phyloP scores from a whole-genome alignment of 2,888 invertebrate species.

The Callinectes sapidus region DNA sequence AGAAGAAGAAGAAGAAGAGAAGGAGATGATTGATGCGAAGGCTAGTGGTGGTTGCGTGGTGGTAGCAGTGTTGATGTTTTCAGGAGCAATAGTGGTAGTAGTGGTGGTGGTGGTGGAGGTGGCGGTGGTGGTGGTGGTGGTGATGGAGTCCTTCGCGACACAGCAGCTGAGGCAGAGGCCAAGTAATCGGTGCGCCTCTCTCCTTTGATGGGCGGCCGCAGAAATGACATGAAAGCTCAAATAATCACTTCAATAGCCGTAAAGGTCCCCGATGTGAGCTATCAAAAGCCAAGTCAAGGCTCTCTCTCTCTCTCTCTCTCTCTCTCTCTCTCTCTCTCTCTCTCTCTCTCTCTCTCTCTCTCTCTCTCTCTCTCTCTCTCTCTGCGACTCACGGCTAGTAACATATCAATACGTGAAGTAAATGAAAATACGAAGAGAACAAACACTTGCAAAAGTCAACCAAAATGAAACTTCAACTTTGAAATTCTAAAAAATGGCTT shows the following conservation, averaged over 20 bases:
- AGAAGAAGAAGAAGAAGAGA: too few relatives aligned
- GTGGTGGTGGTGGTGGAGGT: too few relatives aligned
- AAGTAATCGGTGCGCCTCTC: background rate
- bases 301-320: background rate
- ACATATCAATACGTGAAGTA: too few relatives aligned
- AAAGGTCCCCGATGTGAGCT: background rate
- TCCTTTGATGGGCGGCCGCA: background rate
- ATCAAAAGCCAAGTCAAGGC: background rate
- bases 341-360: background rate
- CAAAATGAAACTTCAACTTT: too few relatives aligned
- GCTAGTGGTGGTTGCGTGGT: background rate
- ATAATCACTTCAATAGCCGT: background rate
- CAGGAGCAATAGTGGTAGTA: too few relatives aligned
- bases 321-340: conserved; percentile 48
- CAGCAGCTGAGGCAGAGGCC: background rate
- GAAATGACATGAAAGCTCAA: background rate
- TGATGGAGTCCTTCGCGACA: too few relatives aligned
- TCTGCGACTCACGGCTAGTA: background rate
- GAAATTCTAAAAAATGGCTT: too few relatives aligned
- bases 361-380: background rate
- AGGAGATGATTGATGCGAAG: too few relatives aligned
- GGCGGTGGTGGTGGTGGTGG: too few relatives aligned
- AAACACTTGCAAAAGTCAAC: too few relatives aligned
- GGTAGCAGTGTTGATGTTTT: too few relatives aligned
- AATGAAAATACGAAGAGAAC: too few relatives aligned